Conservation (phyloP, 2,797 vertebrate genomes). For the Podargus strigoides region DNA sequence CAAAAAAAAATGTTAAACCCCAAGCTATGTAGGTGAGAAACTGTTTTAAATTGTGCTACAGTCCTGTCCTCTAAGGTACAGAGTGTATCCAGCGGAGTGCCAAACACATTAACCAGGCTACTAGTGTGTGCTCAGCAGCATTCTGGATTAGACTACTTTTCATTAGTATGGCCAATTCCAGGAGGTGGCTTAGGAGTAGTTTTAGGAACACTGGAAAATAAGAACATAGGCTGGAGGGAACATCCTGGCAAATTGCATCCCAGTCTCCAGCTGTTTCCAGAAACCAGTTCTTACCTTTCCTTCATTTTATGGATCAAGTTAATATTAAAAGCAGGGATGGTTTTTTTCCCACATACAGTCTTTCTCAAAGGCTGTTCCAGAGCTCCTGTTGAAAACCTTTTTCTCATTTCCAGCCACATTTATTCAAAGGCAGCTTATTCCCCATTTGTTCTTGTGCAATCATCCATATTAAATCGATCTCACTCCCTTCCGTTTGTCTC, state of each 20-base stretch:
- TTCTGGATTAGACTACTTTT: neutral
- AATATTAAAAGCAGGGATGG: neutral
- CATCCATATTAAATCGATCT: neutral
- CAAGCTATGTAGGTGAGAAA: neutral
- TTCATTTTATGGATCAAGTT: neutral
- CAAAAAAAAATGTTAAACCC: neutral
- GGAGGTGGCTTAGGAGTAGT: neutral
- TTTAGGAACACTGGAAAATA: neutral
- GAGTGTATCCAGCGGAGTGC: neutral
- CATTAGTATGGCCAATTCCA: neutral
- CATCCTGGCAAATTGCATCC: neutral
- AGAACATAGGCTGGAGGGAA: neutral
- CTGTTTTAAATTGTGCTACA: neutral
- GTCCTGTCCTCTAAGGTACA: neutral
- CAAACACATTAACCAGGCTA: neutral
- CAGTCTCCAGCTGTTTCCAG: neutral
- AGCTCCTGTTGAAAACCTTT: neutral
- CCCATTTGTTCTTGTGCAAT: neutral
- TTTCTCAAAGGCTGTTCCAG: neutral
- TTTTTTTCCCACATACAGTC: neutral
- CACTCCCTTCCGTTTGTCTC: neutral
- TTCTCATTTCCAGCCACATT: neutral
- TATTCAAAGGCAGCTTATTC: neutral
- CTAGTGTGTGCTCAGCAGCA: neutral
- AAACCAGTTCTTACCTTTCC: neutral